Percentiles rank a stretch among this genome's conserved stretches.
Evolutionary conservation across 2,888 invertebrate genomes (phyloP).

Genomic region (Drosophila helvetica): DNA sequence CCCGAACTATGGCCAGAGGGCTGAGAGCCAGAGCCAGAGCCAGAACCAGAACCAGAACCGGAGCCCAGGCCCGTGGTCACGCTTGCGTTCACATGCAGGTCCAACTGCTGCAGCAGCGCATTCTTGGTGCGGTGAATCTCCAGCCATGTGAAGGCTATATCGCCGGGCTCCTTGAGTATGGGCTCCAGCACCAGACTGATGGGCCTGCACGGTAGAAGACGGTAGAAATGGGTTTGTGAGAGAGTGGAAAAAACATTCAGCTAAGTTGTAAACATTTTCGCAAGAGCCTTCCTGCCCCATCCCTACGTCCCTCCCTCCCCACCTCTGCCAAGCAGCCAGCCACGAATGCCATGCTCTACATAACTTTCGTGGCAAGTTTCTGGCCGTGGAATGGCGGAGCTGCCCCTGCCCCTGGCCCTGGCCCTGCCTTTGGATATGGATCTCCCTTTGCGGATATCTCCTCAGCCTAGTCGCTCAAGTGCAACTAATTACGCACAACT

Average conservation of each 20-base stretch:
- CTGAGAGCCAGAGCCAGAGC: conserved; percentile 29
- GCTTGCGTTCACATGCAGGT: conserved; percentile 82
- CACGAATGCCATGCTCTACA: conserved; percentile 57
- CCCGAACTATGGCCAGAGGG: conserved; percentile 20
- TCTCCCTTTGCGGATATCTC: conserved; percentile 22
- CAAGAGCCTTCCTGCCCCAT: not conserved
- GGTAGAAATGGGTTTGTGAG: not conserved
- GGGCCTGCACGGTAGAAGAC: conserved; percentile 82
- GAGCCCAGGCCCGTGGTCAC: conserved; percentile 70
- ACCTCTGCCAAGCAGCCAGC: conserved; percentile 37
- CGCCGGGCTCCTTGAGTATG: conserved; percentile 89
- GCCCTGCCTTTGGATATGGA: conserved; percentile 21
- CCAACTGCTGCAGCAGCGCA: conserved; percentile 86
- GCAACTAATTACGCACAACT: conserved; percentile 71
- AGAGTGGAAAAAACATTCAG: conserved; percentile 10
- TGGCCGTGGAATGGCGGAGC: conserved; percentile 29
- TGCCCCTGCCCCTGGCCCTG: not conserved
- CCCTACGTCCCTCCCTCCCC: conserved; percentile 7
- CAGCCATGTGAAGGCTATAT: conserved; percentile 91
- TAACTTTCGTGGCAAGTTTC: conserved; percentile 58
- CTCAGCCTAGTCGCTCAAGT: conserved; percentile 52
- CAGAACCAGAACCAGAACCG: conserved; percentile 29
- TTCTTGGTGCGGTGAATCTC: conserved; percentile 88
- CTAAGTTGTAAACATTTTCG: conserved; percentile 59
- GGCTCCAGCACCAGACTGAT: conserved; percentile 88